Evolutionary conservation across 1,140 invertebrate genomes (phyloP), one percentile per base, ranked within the genome.

Genomic region (Coelopa frigida): DNA sequence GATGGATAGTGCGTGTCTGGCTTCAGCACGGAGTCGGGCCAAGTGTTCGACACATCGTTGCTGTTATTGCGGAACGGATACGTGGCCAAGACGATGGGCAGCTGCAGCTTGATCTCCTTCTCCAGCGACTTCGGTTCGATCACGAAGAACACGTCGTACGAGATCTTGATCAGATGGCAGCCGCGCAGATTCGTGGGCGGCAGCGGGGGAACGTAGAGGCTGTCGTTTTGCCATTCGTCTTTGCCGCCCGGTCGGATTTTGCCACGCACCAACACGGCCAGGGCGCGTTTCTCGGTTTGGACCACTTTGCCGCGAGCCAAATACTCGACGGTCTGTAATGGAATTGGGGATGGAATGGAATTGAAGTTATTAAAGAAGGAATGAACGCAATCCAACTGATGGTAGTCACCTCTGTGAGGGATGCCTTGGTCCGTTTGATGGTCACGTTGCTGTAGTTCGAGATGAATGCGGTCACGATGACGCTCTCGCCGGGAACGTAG

Each of bases 131-230:
- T 92, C 48, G 90, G 89, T 60, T 84, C 84, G 56, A 94, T 85
- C 48, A 92, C 83, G 66, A 95, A 94, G 72, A 89, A 91, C 37
- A 98, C 87, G 69, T 94, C 89, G 68, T 98, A 98, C 55, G 92
- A 82, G 50, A 97, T 89, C 63, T 88, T 83, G 56, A 98, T 96
- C 48, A 98, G 79, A 70, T 93, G 88, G 68, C 93, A 97, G 29
- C 92, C 93, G 50, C 91, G 76, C n/a, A 97, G 74, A 75, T 94
- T 93, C 17, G 93, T 96, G 10, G 94, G 94, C 36, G 93, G 93
- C 51, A 97, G 72, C 15, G 94, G 90, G 46, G 94, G 93, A 45
- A 97, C 89, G 66, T 92, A 91, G 38, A 96, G 79, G 66, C 90
- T 83, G 70, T 94, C 90, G 61, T 86, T 87, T 33, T 83, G 78